Evolutionary conservation across 2,888 invertebrate species (phyloP).

Genomic region (Drosophila tanythrix): DNA sequence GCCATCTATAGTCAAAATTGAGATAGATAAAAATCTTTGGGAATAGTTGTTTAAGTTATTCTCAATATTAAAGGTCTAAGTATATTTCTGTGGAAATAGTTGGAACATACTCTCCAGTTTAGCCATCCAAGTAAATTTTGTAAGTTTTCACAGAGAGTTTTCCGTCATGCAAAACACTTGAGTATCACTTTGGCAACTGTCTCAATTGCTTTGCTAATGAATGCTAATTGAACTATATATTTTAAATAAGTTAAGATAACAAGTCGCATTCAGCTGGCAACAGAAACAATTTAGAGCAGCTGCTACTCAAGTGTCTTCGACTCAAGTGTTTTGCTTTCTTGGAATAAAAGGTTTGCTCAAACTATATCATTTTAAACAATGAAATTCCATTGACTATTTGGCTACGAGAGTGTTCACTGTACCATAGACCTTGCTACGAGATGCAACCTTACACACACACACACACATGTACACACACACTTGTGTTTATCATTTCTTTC

Average conservation of each 20-base stretch:
- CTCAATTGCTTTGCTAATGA: conserved; percentile 12
- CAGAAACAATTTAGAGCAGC: not conserved
- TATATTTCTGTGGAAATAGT: not conserved
- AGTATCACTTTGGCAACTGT: not conserved
- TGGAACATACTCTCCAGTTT: not conserved
- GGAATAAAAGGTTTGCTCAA: conserved; percentile 1
- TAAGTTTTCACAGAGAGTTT: not conserved
- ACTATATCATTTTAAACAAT: conserved; percentile 2
- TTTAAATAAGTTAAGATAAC: conserved; percentile 23
- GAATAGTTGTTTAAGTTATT: no score
- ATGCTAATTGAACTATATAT: conserved; percentile 16
- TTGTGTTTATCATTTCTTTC: conserved; percentile 73
- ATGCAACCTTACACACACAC: conserved; percentile 36
- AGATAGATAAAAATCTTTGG: not conserved
- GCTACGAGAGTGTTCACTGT: conserved; percentile 33
- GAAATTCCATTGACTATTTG: conserved; percentile 15
- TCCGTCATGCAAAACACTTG: conserved; percentile 12
- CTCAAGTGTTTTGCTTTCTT: conserved; percentile 20
- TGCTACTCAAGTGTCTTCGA: conserved; percentile 15
- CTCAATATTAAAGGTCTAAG: not conserved
- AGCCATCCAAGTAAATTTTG: not conserved
- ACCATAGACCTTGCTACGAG: conserved; percentile 21
- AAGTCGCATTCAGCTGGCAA: conserved; percentile 3
- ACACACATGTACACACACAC: conserved; percentile 31
- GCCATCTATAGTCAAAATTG: not conserved